Evolutionary conservation across 2,888 invertebrate species (phyloP), one percentile per base, ranked within the genome.

Genomic region (Drosophila lacicola): DNA sequence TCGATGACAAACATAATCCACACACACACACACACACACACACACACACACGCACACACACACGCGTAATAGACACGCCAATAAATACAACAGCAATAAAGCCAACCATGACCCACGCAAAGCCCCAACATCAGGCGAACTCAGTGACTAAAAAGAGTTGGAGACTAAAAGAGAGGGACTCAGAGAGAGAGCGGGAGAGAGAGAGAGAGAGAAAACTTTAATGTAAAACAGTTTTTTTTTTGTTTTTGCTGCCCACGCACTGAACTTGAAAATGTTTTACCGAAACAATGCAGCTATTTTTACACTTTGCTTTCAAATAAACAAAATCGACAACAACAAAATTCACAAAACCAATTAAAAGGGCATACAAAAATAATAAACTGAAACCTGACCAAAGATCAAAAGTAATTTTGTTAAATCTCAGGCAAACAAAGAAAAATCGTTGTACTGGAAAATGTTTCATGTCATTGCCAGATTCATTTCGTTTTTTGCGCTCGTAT

Each of bases 71-170:
- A 25, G 56, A 50, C 71, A 44, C 41, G 46, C 41, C 13, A 63
- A 44, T 46, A 41, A 41, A 41, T 4, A 64, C 44, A 51, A 36
- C 47, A 51, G 70, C 45, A 62, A 44, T 29, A 65, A 62, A 64
- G 63, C 21, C 66, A 88, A 83, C 83, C 82, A 82, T 82, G 88
- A 82, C 88, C 82, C 82, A 88, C 82, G 87, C 89, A 74, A 62
- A 42, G 54, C 41, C 29, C 21, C 34, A 57, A 49, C 47, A 60
- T 36, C 67, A 63, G 54, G 34, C 54, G 29, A 62, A 75, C 53
- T 54, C 47, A 54, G 36, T 46, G 41, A 42, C 62, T 37, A 61
- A 55, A 60, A 61, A 49, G 29, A 51, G 66, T 44, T 11, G 54
- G 11, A 68, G 42, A 53, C 34, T n/a, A 33, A 49, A 47, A 37